Percentiles rank a stretch among this genome's conserved stretches.
These are phyloP conservation scores for Gymnoscopelus braueri DNA, from an alignment of 2,797 vertebrate genomes.

Conservation along the genomic window DNA sequence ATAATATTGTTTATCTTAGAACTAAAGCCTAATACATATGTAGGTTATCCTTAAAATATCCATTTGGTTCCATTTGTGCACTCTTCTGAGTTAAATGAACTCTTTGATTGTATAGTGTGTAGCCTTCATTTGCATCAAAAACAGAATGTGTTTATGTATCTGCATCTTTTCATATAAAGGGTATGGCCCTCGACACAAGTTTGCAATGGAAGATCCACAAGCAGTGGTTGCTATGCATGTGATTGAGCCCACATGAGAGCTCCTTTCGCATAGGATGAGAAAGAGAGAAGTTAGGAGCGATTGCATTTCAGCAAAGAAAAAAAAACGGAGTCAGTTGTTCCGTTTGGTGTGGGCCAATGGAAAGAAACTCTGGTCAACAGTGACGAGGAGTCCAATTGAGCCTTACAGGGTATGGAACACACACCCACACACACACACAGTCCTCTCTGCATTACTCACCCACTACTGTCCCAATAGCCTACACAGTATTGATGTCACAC, in stretches of 20 bases:
- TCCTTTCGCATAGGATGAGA: constrained; percentile 58
- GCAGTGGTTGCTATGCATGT: constrained; percentile 60
- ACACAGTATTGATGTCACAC: constrained; percentile 40
- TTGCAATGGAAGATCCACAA: constrained; percentile 45
- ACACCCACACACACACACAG: constrained; percentile 18
- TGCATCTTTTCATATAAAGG: constrained; percentile 15
- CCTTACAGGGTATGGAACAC: constrained; percentile 55
- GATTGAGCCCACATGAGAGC: constrained; percentile 17
- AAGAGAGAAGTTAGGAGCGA: constrained; percentile 50
- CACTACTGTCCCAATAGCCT: constrained; percentile 34
- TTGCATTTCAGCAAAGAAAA: constrained; percentile 54
- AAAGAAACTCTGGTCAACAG: constrained; percentile 73
- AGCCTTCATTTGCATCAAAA: no score
- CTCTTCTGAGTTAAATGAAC: no score
- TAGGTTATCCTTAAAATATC: no score
- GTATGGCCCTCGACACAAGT: neutral
- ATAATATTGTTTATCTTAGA: no score
- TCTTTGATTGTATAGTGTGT: no score
- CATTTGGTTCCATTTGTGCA: no score
- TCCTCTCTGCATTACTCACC: constrained; percentile 46
- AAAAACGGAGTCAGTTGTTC: constrained; percentile 74
- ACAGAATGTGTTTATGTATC: no score
- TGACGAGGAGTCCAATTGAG: constrained; percentile 64
- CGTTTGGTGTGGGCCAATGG: constrained; percentile 71
- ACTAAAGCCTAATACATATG: no score